Conservation (phyloP, 2,113 vertebrate genomes). For the Sprattus sprattus region DNA sequence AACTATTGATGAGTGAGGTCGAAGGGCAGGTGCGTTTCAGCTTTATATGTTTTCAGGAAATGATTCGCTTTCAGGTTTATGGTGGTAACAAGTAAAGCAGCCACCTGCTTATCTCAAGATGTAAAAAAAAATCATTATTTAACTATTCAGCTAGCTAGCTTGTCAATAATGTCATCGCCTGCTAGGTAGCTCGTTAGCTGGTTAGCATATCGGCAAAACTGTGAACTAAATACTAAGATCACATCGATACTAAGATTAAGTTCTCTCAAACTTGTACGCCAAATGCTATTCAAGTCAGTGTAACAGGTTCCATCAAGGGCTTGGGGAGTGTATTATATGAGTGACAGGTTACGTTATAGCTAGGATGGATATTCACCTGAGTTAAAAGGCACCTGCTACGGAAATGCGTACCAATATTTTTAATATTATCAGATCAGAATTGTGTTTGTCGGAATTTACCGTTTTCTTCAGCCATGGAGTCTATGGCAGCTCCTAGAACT, state of each 20-base stretch:
- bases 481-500: too few relatives aligned
- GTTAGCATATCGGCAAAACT: background rate
- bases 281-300: background rate
- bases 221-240: too few relatives aligned
- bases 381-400: background rate
- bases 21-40: background rate
- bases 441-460: too few relatives aligned
- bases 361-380: background rate
- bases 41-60: background rate
- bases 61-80: background rate
- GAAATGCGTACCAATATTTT: background rate
- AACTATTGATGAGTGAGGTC: background rate
- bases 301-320: background rate
- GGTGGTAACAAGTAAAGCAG: background rate
- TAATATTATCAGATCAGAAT: background rate
- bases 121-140: background rate
- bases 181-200: background rate
- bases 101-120: background rate
- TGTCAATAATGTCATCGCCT: background rate
- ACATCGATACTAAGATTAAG: too few relatives aligned
- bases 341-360: background rate
- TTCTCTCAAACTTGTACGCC: background rate
- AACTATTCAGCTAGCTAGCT: background rate
- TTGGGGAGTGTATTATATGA: background rate
- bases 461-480: too few relatives aligned